Percentiles rank a stretch among this genome's conserved stretches.
phyloP scores from a whole-genome alignment of 1,140 invertebrate species.

The Caenorhabditis tropicalis region DNA sequence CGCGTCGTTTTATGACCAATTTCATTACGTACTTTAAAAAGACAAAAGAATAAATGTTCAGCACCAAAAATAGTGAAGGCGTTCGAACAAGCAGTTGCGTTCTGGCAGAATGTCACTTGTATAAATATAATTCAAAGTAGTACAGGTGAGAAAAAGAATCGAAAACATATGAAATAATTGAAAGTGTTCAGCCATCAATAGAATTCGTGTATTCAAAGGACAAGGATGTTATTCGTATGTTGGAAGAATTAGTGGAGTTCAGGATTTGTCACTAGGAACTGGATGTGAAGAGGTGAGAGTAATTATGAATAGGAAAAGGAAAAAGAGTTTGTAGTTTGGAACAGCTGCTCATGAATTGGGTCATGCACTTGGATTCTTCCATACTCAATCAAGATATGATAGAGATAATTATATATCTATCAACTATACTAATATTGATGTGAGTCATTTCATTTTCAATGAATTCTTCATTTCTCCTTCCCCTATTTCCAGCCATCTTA shows the following conservation, averaged over 20 bases:
- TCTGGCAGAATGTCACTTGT: conserved; percentile 50
- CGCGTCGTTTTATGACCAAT: background rate
- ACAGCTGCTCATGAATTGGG: conserved; percentile 57
- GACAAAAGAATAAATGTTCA: conserved; percentile 38
- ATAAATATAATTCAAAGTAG: conserved; percentile 46
- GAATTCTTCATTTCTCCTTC: background rate
- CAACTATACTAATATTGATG: conserved; percentile 49
- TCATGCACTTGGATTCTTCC: conserved; percentile 57
- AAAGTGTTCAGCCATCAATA: conserved; percentile 10
- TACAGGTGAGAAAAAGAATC: background rate
- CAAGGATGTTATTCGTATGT: conserved; percentile 50
- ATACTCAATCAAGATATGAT: conserved; percentile 52
- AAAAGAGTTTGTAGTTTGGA: conserved; percentile 49
- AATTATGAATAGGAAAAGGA: background rate
- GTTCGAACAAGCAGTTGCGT: conserved; percentile 36
- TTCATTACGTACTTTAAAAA: background rate
- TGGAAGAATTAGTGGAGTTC: conserved; percentile 46
- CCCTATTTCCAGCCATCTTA: conserved; percentile 11
- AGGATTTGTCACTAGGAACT: conserved; percentile 44
- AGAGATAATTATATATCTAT: conserved; percentile 50
- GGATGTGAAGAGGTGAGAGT: conserved; percentile 50
- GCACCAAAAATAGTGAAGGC: background rate
- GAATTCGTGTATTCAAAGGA: conserved; percentile 51
- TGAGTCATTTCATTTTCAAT: background rate
- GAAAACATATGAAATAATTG: no score